Conservation (phyloP, 2,113 vertebrate genomes). For the Acinonyx jubatus region DNA sequence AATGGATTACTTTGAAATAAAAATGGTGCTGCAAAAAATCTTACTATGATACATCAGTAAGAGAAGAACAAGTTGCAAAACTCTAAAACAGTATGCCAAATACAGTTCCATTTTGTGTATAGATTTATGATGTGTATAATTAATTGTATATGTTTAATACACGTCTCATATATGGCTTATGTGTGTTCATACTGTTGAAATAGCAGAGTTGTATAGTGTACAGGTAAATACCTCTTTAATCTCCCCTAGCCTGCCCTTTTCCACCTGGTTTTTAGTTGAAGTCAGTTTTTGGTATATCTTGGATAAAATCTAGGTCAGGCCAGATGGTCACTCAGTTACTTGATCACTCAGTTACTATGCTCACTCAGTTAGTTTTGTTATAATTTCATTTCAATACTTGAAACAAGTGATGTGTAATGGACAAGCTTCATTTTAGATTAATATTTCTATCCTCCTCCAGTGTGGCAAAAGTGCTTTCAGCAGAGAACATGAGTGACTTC, state of each 20-base stretch:
- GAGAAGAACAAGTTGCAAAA: neutral
- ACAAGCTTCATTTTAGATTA: neutral
- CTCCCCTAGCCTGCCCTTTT: neutral
- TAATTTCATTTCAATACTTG: neutral
- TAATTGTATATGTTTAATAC: neutral
- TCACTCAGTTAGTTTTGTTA: neutral
- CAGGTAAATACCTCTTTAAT: neutral
- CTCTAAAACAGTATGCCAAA: neutral
- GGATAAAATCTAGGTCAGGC: neutral
- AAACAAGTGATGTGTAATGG: neutral
- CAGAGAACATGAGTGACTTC: neutral
- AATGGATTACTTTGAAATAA: neutral
- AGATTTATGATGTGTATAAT: neutral
- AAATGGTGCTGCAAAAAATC: neutral
- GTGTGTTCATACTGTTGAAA: neutral
- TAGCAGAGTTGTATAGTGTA: neutral
- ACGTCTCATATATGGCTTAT: neutral
- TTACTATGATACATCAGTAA: neutral
- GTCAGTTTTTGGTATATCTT: neutral
- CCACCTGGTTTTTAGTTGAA: neutral
- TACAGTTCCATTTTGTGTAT: neutral
- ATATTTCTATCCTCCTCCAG: neutral
- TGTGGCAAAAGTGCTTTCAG: too few relatives aligned
- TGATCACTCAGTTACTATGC: too few relatives aligned
- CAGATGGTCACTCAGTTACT: neutral